Conservation (phyloP, 64 coral and sea anemone species). For the Stichodactyla mertensii region DNA sequence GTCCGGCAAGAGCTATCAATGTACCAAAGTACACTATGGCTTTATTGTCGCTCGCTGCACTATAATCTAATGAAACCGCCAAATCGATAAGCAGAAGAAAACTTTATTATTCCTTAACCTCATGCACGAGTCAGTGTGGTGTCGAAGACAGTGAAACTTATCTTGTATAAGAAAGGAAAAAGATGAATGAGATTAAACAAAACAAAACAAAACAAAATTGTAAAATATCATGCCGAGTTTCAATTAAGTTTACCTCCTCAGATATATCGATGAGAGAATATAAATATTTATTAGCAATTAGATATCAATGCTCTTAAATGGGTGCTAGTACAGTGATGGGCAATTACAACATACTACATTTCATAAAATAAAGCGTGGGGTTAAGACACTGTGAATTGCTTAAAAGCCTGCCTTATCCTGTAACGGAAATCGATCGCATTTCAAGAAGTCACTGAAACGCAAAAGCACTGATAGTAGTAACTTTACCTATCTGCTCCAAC, state of each 20-base stretch:
- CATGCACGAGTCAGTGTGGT: not conserved
- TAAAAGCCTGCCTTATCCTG: constrained; percentile 27
- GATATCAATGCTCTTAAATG: not conserved
- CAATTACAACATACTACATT: constrained; percentile 4
- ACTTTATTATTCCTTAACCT: not conserved
- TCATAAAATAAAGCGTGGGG: not conserved
- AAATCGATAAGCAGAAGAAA: not conserved
- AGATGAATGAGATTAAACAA: not conserved
- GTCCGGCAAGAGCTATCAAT: not conserved
- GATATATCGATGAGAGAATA: constrained; percentile 8
- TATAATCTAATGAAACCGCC: not conserved
- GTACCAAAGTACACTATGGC: not conserved
- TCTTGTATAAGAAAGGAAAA: not conserved
- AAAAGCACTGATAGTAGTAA: constrained; percentile 7
- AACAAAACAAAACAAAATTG: not conserved
- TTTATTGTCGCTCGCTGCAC: not conserved
- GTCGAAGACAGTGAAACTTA: not conserved
- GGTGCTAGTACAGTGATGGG: constrained; percentile 5
- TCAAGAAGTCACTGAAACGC: constrained; percentile 15
- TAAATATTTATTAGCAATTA: constrained; percentile 18
- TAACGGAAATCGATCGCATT: constrained; percentile 23
- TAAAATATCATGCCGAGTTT: not conserved
- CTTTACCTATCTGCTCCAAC: not conserved
- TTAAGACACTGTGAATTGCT: constrained; percentile 20
- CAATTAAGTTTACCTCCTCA: not conserved